A percentile compares a stretch with the other conserved stretches of the same genome.
These are phyloP conservation scores for Hirudinaria manillensis DNA, from an alignment of 2,888 invertebrate species.

Conservation along the genomic window DNA sequence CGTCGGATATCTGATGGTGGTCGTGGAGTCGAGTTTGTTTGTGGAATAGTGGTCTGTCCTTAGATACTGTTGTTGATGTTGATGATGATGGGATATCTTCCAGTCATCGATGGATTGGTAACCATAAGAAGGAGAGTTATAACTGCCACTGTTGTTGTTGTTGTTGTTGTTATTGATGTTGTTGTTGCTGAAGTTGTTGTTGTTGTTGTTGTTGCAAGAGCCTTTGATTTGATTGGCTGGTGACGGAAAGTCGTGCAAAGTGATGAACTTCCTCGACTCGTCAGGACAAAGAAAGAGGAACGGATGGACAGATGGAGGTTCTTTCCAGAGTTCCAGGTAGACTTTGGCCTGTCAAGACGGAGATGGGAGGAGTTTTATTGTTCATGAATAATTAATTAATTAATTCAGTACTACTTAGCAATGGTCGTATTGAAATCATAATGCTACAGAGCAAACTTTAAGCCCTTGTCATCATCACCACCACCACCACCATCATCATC, in stretches of 20 bases:
- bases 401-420: too few species aligned
- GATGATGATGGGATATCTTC: not conserved
- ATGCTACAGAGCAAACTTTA: too few species aligned
- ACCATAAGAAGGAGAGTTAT: not conserved
- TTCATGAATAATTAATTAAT: too few species aligned
- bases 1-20: not conserved
- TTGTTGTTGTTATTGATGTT: not conserved
- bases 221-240: not conserved
- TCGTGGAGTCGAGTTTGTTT: not conserved
- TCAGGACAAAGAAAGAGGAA: not conserved
- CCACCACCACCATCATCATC: too few species aligned
- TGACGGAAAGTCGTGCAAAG: not conserved
- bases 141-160: not conserved
- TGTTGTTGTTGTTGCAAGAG: not conserved
- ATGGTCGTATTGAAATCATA: too few species aligned
- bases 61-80: not conserved
- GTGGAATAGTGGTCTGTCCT: not conserved
- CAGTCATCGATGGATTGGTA: not conserved
- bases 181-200: not conserved
- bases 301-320: not conserved
- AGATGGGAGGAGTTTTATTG: too few species aligned
- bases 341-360: not conserved
- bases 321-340: not conserved
- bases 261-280: conserved; percentile 5
- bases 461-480: too few species aligned